Conservation (phyloP, 1,140 invertebrate genomes). For the Drosophila ficusphila region DNA sequence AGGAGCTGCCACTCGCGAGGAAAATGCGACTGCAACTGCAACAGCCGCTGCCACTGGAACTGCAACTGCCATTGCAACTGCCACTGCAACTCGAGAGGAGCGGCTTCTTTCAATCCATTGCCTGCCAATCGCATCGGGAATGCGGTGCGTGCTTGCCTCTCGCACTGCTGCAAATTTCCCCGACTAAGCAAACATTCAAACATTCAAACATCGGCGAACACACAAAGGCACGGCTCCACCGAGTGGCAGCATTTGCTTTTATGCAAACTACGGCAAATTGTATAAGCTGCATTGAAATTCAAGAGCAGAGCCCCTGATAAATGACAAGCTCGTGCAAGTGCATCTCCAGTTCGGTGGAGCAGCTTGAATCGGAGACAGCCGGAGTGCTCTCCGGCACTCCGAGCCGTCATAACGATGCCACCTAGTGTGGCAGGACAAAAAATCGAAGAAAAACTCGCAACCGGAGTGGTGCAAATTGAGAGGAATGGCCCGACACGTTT, state of each 20-base stretch:
- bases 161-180: constrained; percentile 29
- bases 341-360: constrained; percentile 11
- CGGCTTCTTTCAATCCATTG: constrained; percentile 53
- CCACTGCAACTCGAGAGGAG: constrained; percentile 9
- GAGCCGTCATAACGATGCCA: constrained; percentile 13
- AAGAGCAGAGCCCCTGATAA: constrained; percentile 52
- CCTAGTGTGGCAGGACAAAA: constrained; percentile 7
- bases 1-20: background rate
- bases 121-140: constrained; percentile 48
- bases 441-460: background rate
- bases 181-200: constrained; percentile 56
- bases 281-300: constrained; percentile 58
- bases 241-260: constrained; percentile 52
- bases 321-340: constrained; percentile 57
- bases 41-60: no score
- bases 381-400: no score
- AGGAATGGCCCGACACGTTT: constrained; percentile 34
- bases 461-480: constrained; percentile 30
- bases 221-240: constrained; percentile 19
- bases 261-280: constrained; percentile 71
- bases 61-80: no score
- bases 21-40: no score
- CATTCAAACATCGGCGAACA: constrained; percentile 35
- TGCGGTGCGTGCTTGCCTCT: constrained; percentile 37
- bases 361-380: constrained; percentile 9